Evolutionary conservation across 2,888 invertebrate genomes (phyloP), one percentile per base, ranked within the genome.

Genomic region (Temnothorax rugatulus): DNA sequence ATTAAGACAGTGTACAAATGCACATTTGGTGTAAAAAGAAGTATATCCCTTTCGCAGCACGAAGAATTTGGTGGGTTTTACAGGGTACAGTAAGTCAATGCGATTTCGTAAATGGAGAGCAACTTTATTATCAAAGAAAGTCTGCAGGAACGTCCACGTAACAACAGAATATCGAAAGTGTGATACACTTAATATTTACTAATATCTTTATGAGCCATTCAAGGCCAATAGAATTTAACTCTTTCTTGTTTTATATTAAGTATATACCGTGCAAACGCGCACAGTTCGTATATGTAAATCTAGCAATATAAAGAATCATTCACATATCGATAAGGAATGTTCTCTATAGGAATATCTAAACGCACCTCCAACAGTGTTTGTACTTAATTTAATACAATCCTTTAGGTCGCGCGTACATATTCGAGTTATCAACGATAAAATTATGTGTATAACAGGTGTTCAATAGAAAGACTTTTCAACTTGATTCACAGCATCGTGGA

Each of bases 1-100:
- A 93, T 92, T 94, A 93, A 93, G 91, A 89, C 91, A 91, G 88
- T 90, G 90, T 89, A 90, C 86, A 84, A 79, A 88, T 87, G 83
- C 84, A 66, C 44, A 85, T 59, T 29, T 82, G 54, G 57, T 83
- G 38, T 84, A 52, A 61, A 66, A 61, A 64, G 7, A 44, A 44
- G 8, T 61, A 21, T 54, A 15, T 76, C 8, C 64, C 76, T 25
- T 38, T 25, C 41, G 4, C 38, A 75, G 3, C 15, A n/a, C 8
- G 25, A 52, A 52, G 2, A 34, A 21, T 54, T 41, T 41, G 18
- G 0, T 64, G 15, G 52, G 4, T 54, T 21, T 21, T 75, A 38
- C 41, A 54, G 41, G 76, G 25, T 66, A 66, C 7, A 66, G 9
- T 25, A 13, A 66, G 5, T 41, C n/a, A 77, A 64, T 73, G 77